A percentile compares a stretch with the other conserved stretches of the same genome.
phyloP scores from a whole-genome alignment of 2,888 invertebrate species.

The Drosophila suboccidentalis region DNA sequence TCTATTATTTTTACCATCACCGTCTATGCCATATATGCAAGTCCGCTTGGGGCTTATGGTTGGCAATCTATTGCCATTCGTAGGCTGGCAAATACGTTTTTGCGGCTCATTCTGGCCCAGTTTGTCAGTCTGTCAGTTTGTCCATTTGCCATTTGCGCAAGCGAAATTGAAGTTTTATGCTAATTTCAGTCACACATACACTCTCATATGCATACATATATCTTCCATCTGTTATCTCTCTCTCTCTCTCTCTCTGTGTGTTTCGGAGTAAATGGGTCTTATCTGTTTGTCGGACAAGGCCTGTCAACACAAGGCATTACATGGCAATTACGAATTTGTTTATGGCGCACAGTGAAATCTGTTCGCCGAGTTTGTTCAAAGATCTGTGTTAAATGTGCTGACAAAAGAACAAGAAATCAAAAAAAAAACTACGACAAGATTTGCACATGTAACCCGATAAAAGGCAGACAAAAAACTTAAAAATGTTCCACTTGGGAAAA shows the following conservation, averaged over 20 bases:
- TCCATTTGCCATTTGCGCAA: constrained; percentile 41
- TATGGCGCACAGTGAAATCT: constrained; percentile 61
- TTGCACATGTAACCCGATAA: constrained; percentile 6
- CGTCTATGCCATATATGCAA: constrained; percentile 35
- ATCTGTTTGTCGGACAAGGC: constrained; percentile 70
- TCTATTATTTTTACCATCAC: too few species aligned
- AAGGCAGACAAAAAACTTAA: constrained; percentile 13
- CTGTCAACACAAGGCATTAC: constrained; percentile 81
- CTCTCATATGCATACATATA: constrained; percentile 20
- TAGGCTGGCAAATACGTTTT: constrained; percentile 66
- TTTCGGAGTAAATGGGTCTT: constrained; percentile 47
- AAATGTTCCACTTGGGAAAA: constrained; percentile 7
- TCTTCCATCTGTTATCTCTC: constrained; percentile 18
- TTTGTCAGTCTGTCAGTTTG: constrained; percentile 23
- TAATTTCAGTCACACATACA: constrained; percentile 52
- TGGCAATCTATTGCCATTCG: constrained; percentile 77
- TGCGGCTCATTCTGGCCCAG: constrained; percentile 34
- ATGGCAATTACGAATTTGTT: constrained; percentile 82
- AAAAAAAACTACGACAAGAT: constrained; percentile 4
- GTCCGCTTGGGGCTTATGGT: constrained; percentile 63
- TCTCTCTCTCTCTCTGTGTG: constrained; percentile 27
- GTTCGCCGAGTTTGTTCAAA: constrained; percentile 22
- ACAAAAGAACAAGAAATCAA: neutral
- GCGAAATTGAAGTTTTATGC: constrained; percentile 80
- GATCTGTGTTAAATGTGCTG: constrained; percentile 17